These are phyloP conservation scores for Plagiodera versicolora DNA, from an alignment of 2,888 invertebrate species.

Conservation along the genomic window DNA sequence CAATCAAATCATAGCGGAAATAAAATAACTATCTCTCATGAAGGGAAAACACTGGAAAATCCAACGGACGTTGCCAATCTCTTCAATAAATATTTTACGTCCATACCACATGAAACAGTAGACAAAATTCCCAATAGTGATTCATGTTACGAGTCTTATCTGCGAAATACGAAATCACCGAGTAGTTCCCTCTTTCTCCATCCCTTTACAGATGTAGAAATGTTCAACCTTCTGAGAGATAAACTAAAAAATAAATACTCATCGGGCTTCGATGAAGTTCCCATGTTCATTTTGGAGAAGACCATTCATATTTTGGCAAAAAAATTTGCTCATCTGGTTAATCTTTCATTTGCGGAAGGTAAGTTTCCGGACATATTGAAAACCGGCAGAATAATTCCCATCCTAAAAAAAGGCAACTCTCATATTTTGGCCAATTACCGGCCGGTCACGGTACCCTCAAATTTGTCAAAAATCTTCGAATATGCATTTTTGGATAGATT, in stretches of 20 bases:
- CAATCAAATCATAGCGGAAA: constrained; percentile 4
- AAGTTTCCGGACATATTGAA: neutral
- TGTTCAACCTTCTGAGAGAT: neutral
- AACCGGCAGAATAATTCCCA: neutral
- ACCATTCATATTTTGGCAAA: neutral
- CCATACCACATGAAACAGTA: constrained; percentile 1
- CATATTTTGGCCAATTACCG: neutral
- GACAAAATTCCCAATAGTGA: neutral
- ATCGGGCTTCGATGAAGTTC: neutral
- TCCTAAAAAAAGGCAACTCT: neutral
- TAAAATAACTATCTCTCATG: constrained; percentile 7
- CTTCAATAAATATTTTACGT: neutral
- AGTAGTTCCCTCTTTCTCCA: neutral
- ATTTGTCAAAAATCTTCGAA: too few relatives aligned
- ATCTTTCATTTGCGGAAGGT: neutral
- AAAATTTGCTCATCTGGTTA: neutral
- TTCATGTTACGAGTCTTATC: neutral
- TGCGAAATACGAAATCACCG: neutral
- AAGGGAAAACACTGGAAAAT: neutral
- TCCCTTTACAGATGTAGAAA: neutral
- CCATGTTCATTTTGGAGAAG: neutral
- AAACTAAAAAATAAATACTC: constrained; percentile 1
- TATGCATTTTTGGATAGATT: neutral
- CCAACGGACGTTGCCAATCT: neutral
- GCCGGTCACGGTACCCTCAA: neutral